Base-by-base conservation (phyloP, 2,888 invertebrate species). In the Flexamia atlantica region DNA sequence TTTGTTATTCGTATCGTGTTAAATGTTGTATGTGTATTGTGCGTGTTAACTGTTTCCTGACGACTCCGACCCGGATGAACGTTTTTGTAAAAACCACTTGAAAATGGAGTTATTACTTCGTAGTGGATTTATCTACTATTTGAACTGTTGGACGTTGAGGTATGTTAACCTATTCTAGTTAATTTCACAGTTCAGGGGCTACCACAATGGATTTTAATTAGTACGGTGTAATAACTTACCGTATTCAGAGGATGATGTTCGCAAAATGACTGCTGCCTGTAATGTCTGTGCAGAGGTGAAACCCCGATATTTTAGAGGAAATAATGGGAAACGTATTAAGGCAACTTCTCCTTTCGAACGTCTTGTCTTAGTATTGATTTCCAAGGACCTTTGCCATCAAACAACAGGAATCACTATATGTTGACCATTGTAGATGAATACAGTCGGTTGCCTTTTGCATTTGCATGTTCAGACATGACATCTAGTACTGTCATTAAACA, bases 231-330 rank as follows among this genome's bases (percentile, higher is more conserved):
- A 86, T 68, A 86, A 86, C 72, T 53, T 87, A 10, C 81, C 32
- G 60, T 85, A 53, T 76, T 70, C 83, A 25, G 9, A 86, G 0
- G 85, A 87, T 25, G 85, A 87, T 23, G 74, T 86, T 9, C 79
- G 64, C 23, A 82, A 80, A 57, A 81, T 85, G 14, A 84, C 68
- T 17, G 79, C 83, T 30, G 68, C 76, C 76, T 87, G 86, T 64
- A 40, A 7, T 1, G 60, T 85, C 23, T 87, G 87, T 79, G 74
- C 83, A 12, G 84, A 85, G 57, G 20, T 86, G 2, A 87, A 86
- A 57, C 85, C 86, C 2, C 76, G 80, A 5, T 86, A 86, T 57
- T 79, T 5, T 10, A 53, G 82, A 36, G 84, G 25, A 0, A 20
- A 4, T 7, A 81, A n/a, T 64, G 40, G 60, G 12, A 9, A 17